Conservation (phyloP, 1,140 invertebrate genomes). For the Zaprionus tsacasi region DNA sequence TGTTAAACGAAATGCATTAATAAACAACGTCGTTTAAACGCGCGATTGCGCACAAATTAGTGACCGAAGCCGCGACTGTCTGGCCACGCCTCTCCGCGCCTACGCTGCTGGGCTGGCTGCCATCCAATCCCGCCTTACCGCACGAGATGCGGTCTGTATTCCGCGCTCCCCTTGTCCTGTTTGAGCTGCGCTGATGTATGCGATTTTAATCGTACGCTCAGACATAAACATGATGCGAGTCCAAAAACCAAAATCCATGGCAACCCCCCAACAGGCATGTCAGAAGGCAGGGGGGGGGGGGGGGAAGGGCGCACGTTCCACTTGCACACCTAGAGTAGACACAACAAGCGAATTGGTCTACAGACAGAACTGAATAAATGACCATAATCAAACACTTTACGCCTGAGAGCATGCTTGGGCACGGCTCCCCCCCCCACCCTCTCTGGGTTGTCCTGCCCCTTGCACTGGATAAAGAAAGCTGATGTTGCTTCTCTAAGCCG, state of each 20-base stretch:
- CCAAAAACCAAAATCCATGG: slow-evolving; percentile 67
- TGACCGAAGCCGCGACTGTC: slow-evolving; percentile 59
- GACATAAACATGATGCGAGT: slow-evolving; percentile 67
- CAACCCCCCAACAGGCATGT: slow-evolving; percentile 30
- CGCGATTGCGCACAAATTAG: slow-evolving; percentile 74
- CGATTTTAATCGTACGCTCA: slow-evolving; percentile 76
- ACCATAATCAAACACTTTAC: slow-evolving; percentile 82
- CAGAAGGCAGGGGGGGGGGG: neutral
- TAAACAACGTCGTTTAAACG: slow-evolving; percentile 71
- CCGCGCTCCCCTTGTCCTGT: neutral
- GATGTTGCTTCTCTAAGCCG: slow-evolving; percentile 37
- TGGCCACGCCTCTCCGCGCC: slow-evolving; percentile 23
- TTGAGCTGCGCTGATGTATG: slow-evolving; percentile 65
- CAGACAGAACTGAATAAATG: slow-evolving; percentile 69
- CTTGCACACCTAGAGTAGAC: slow-evolving; percentile 48
- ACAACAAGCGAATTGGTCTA: slow-evolving; percentile 40
- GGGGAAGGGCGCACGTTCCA: neutral
- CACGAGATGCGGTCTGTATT: slow-evolving; percentile 16
- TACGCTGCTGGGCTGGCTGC: neutral
- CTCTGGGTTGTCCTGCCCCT: neutral
- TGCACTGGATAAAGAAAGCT: slow-evolving; percentile 47
- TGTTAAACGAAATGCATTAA: slow-evolving; percentile 71
- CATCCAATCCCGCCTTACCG: slow-evolving; percentile 1
- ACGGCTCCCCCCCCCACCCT: neutral
- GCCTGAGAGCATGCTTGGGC: slow-evolving; percentile 64